A percentile compares a stretch with the other conserved stretches of the same genome.
Conservation (phyloP, 2,888 invertebrate species). For the Sthenelais limicola region DNA sequence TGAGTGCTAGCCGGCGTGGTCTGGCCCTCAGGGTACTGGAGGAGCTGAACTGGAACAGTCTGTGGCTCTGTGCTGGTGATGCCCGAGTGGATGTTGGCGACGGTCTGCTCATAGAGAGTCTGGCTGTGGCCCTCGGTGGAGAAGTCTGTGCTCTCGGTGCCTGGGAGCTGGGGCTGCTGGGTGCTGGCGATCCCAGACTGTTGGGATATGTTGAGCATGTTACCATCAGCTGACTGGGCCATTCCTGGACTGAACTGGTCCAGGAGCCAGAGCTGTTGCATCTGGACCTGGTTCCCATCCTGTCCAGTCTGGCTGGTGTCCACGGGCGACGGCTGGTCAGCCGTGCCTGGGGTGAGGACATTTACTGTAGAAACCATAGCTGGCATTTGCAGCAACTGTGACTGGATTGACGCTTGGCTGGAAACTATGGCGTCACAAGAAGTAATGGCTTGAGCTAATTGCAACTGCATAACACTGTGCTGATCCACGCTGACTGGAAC, state of each 20-base stretch:
- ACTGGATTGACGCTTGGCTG: conserved; percentile 14
- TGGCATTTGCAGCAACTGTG: conserved; percentile 26
- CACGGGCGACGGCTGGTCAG: conserved; percentile 2
- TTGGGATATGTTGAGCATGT: conserved; percentile 26
- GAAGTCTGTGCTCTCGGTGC: not conserved
- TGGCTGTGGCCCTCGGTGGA: not conserved
- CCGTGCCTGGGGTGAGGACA: not conserved
- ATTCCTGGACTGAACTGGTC: conserved; percentile 23
- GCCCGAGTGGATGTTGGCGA: conserved; percentile 28
- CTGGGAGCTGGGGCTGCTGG: not conserved
- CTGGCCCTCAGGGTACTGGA: conserved; percentile 23
- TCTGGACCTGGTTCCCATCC: conserved; percentile 18
- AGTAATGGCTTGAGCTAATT: conserved; percentile 25
- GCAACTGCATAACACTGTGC: conserved; percentile 26
- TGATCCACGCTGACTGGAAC: conserved; percentile 32
- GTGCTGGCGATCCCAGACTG: not conserved
- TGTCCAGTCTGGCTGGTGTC: conserved; percentile 4
- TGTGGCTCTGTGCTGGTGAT: conserved; percentile 22
- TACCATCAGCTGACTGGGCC: conserved; percentile 11
- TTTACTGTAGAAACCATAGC: conserved; percentile 9
- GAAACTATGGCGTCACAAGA: conserved; percentile 15
- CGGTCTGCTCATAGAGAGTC: conserved; percentile 33
- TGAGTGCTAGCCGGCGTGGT: conserved; percentile 5
- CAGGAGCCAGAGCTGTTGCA: conserved; percentile 29
- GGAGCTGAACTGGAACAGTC: conserved; percentile 14